Evolutionary conservation across 2,113 vertebrate genomes (phyloP).

Genomic region (Pseudopipra pipra): DNA sequence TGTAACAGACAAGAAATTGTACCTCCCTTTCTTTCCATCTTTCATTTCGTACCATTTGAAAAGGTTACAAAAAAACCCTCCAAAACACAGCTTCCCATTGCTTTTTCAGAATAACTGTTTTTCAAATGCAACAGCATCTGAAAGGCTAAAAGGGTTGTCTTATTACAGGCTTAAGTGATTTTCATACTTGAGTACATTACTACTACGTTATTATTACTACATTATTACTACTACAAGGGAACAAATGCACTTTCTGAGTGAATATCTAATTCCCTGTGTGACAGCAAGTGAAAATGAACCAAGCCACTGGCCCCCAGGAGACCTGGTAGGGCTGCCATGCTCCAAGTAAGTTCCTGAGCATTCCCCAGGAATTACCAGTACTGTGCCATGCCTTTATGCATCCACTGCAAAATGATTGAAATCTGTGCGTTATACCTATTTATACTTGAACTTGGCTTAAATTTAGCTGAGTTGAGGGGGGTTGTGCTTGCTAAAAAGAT

Average conservation of each 20-base stretch:
- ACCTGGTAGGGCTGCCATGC: not conserved
- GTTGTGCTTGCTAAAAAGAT: not conserved
- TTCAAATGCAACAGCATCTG: not conserved
- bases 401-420: not conserved
- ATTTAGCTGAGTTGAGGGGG: not conserved
- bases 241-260: not conserved
- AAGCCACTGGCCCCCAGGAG: not conserved
- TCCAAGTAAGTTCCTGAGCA: not conserved
- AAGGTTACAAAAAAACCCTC: not conserved
- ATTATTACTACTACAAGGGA: too few species aligned
- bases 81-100: not conserved
- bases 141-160: constrained; percentile 3
- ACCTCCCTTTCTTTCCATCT: not conserved
- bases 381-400: not conserved
- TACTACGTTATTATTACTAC: too few species aligned
- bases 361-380: not conserved
- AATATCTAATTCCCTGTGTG: not conserved
- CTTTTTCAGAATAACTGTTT: not conserved
- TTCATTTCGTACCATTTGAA: not conserved
- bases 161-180: not conserved
- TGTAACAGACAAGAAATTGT: not conserved
- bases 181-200: not conserved
- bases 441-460: not conserved
- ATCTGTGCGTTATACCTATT: not conserved
- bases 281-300: not conserved